A percentile compares a stretch with the other conserved stretches of the same genome.
Evolutionary conservation across 2,113 vertebrate genomes (phyloP).

Genomic region (Crotalus helleri): DNA sequence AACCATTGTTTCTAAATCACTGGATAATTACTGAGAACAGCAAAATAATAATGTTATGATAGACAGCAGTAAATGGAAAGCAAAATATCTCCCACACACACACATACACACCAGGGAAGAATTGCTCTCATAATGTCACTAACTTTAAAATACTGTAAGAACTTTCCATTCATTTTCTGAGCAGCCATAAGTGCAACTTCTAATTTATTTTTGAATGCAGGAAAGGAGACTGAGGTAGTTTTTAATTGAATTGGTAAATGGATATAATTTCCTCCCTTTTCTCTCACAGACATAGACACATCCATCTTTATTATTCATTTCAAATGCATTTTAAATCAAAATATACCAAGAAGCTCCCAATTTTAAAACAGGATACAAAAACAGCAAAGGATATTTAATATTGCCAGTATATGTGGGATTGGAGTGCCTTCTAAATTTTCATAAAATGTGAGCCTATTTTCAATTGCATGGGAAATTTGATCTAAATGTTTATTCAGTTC

Average conservation of each 20-base stretch:
- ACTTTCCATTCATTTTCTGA: conserved; percentile 5
- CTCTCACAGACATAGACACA: not conserved
- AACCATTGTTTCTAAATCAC: not conserved
- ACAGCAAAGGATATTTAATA: not conserved
- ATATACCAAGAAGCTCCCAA: not conserved
- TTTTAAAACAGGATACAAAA: not conserved
- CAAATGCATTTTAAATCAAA: conserved; percentile 27
- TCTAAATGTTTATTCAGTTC: not conserved
- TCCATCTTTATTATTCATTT: not conserved
- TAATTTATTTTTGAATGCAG: not conserved
- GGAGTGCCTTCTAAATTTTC: not conserved
- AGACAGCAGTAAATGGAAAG: not conserved
- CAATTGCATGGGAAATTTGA: not conserved
- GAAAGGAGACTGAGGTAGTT: conserved; percentile 4
- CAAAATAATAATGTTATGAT: not conserved
- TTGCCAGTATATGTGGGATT: not conserved
- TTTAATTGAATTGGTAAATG: not conserved
- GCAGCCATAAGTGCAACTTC: conserved; percentile 5
- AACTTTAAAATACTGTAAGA: conserved; percentile 12
- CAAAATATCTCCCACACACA: not conserved
- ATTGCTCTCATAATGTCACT: not conserved
- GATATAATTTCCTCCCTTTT: not conserved
- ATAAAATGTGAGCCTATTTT: not conserved
- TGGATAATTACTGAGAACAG: not conserved
- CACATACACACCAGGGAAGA: not conserved